Base-by-base conservation (phyloP, 2,797 vertebrate species). In the Cossypha heuglini region DNA sequence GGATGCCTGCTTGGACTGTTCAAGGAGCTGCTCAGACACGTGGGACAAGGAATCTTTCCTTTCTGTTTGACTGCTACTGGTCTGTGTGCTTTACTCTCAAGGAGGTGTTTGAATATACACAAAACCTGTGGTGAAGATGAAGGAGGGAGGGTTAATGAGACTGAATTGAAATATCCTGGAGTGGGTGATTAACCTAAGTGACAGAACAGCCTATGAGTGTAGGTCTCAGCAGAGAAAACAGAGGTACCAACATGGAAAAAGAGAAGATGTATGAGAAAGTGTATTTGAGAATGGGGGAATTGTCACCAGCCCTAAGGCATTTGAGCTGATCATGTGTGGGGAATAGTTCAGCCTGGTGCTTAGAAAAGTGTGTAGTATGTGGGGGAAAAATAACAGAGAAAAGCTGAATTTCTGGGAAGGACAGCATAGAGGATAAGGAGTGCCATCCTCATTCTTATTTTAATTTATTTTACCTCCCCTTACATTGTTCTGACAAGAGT, bases 311-410 rank as follows among this genome's bases (percentile, higher is more conserved):
- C 28, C 2, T 35, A 18, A 49, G 5, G 25, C 3, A 4, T 52
- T 45, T 54, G 45, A 85, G 29, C 20, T 69, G 62, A 37, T 46
- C 4, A 1, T 0, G 0, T 42, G 11, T 37, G 62, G 54, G 8
- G 13, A 18, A 7, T 31, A 52, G 28, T 14, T 49, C 51, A 84
- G n/a, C 26, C 19, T n/a, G 24, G 31, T 48, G 40, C 48, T 88
- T 71, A 73, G 77, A 45, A 57, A 86, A 22, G 22, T n/a, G 5
- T 19, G 9, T 17, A 45, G 5, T n/a, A 49, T n/a, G 3, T 54
- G 9, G 10, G 7, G 25, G n/a, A 33, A 63, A 63, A 84, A 33
- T 16, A 57, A 2, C 9, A 46, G 45, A 9, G 19, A 71, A 71
- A 71, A 68, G 20, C 16, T 76, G 63, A 55, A 49, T 45, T 94